phyloP scores from a whole-genome alignment of 2,113 vertebrate genomes.

The Odocoileus hemionus region DNA sequence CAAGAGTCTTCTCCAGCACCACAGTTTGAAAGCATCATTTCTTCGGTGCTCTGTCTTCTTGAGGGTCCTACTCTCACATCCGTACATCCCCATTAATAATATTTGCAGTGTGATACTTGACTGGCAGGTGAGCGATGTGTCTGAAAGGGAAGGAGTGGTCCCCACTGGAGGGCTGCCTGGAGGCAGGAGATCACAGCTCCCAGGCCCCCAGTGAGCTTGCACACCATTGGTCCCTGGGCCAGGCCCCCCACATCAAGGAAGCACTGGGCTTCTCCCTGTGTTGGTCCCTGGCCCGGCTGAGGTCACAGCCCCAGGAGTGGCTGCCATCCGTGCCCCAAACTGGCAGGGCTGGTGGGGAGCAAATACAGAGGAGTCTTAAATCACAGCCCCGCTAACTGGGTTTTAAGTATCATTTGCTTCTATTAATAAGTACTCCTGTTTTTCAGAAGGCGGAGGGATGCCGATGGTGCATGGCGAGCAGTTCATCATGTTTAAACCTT shows the following conservation, averaged over 20 bases:
- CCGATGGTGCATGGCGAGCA: neutral
- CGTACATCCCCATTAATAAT: accelerated
- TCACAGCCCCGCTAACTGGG: neutral
- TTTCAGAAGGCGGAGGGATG: neutral
- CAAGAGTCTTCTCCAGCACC: neutral
- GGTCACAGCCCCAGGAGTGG: neutral
- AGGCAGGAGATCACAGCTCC: neutral
- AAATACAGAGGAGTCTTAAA: neutral
- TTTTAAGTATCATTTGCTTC: neutral
- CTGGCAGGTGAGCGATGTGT: neutral
- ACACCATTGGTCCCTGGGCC: accelerated
- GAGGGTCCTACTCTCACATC: neutral
- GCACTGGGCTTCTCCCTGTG: neutral
- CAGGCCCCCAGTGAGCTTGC: neutral
- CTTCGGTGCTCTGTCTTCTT: neutral
- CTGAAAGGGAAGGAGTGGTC: neutral
- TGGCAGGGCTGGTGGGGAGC: neutral
- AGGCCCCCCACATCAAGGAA: neutral
- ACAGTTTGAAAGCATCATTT: neutral
- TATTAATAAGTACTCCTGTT: neutral
- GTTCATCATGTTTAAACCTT: neutral
- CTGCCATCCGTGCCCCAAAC: neutral
- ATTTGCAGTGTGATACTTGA: neutral
- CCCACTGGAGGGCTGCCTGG: neutral
- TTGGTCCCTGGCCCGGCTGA: neutral